Conservation (phyloP, 23 tunicate genomes). For the Aplidium turbinatum region DNA sequence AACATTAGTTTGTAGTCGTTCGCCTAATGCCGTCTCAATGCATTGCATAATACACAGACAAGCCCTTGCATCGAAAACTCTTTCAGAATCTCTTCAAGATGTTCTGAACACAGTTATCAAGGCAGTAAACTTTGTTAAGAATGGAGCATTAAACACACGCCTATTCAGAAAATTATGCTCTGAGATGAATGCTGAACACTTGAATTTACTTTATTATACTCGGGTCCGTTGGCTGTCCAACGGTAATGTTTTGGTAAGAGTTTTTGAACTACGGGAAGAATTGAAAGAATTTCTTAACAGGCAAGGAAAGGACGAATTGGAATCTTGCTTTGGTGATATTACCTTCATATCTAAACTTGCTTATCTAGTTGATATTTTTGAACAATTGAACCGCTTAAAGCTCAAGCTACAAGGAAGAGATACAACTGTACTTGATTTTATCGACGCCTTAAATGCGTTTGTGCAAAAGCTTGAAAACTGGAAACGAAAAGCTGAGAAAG, state of each 20-base stretch:
- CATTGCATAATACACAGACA: conserved; percentile 64
- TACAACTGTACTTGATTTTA: conserved; percentile 43
- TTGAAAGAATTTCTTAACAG: conserved; percentile 35
- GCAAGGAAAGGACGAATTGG: no score
- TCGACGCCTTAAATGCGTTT: conserved; percentile 47
- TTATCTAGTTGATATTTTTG: conserved; percentile 43
- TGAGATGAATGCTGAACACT: conserved; percentile 71
- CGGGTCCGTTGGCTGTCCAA: conserved; percentile 42
- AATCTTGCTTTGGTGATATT: conserved; percentile 29
- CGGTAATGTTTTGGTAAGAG: conserved; percentile 38
- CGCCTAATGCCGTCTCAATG: conserved; percentile 36
- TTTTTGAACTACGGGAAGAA: conserved; percentile 43
- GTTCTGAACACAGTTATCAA: conserved; percentile 52
- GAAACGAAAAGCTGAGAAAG: no score
- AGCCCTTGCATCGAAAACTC: no score
- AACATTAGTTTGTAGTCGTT: conserved; percentile 24
- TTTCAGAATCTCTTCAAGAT: no score
- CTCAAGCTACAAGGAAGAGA: conserved; percentile 42
- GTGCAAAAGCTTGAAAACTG: no score
- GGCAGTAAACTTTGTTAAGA: conserved; percentile 51
- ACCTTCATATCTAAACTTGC: conserved; percentile 25
- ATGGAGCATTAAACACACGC: conserved; percentile 45
- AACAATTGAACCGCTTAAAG: conserved; percentile 35
- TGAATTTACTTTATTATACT: conserved; percentile 45
- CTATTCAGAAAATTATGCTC: no score